Percentiles rank a stretch among this genome's conserved stretches.
These are phyloP conservation scores for Phyllotreta cruciferae DNA, from an alignment of 2,888 invertebrate genomes.

Conservation along the genomic window DNA sequence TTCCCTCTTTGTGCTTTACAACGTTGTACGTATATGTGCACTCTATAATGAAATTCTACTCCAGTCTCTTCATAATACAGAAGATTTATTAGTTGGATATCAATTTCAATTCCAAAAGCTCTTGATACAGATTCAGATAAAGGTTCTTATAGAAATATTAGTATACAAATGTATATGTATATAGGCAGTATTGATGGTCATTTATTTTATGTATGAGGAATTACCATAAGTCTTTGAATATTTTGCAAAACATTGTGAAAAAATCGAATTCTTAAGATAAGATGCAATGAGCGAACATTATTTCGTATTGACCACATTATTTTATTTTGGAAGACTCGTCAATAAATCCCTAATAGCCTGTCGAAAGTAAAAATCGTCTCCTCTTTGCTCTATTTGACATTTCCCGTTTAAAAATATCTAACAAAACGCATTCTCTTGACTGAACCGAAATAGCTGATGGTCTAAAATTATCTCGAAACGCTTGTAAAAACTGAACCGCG, in stretches of 20 bases:
- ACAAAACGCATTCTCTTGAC: slow-evolving; percentile 48
- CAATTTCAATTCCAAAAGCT: no score
- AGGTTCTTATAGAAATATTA: no score
- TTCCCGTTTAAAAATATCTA: slow-evolving; percentile 49
- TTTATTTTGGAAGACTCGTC: background rate
- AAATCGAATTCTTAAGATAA: background rate
- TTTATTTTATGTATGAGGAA: background rate
- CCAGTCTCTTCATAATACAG: no score
- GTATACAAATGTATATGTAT: no score
- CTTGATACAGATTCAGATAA: no score
- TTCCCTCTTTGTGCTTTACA: slow-evolving; percentile 1
- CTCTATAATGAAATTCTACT: no score
- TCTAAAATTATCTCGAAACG: slow-evolving; percentile 49
- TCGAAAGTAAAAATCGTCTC: slow-evolving; percentile 47
- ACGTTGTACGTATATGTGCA: no score
- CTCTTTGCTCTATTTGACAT: slow-evolving; percentile 46
- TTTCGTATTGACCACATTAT: background rate
- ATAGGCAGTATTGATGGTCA: no score
- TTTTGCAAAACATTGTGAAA: background rate
- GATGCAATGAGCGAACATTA: slow-evolving; percentile 1
- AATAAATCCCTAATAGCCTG: slow-evolving; percentile 34
- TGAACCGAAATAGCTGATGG: slow-evolving; percentile 43
- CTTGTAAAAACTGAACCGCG: slow-evolving; percentile 48
- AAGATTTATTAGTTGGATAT: no score
- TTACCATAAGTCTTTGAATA: no score